Conservation (phyloP, 2,113 vertebrate genomes). For the Vireo altiloquus region DNA sequence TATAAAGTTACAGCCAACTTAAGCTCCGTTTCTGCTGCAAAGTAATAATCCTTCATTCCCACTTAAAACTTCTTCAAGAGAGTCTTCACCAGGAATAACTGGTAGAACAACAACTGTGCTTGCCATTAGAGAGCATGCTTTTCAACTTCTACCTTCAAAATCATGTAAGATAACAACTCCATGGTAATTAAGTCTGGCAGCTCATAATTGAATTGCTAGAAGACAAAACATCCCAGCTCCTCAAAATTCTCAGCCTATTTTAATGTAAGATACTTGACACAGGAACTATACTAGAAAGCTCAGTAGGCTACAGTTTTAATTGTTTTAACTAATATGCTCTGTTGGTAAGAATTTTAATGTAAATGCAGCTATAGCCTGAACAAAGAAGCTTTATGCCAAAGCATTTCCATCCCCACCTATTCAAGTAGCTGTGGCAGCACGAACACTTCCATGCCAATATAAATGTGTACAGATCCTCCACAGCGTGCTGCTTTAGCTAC, state of each 20-base stretch:
- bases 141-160: neutral
- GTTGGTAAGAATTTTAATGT: neutral
- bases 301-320: neutral
- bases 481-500: neutral
- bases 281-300: neutral
- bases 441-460: neutral
- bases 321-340: neutral
- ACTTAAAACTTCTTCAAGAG: neutral
- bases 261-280: neutral
- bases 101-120: neutral
- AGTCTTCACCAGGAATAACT: neutral
- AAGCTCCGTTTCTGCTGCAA: neutral
- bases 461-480: neutral
- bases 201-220: slow-evolving; percentile 38
- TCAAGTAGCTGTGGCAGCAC: neutral
- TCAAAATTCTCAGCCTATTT: neutral
- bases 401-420: neutral
- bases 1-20: neutral
- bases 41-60: neutral
- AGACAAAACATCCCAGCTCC: slow-evolving; percentile 21
- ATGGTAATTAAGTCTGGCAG: slow-evolving; percentile 39
- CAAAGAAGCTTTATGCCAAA: neutral
- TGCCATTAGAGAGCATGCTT: neutral
- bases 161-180: neutral
- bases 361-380: neutral